Conservation (phyloP, 2,888 invertebrate genomes). For the Ichneumoninae sp. region DNA sequence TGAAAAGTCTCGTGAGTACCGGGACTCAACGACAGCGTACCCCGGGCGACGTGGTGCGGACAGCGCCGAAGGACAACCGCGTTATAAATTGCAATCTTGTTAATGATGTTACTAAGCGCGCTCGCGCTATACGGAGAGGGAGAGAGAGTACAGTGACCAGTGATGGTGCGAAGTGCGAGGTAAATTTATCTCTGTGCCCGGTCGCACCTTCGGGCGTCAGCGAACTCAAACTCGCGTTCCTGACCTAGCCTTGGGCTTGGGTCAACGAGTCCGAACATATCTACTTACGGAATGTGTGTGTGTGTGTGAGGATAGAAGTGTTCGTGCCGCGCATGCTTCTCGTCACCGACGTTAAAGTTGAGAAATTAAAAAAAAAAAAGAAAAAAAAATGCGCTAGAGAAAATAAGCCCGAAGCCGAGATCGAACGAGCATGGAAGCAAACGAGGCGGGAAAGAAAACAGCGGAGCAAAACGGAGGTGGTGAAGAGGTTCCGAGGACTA, state of each 20-base stretch:
- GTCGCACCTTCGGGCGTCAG: constrained; percentile 54
- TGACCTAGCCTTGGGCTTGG: constrained; percentile 58
- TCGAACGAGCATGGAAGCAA: constrained; percentile 43
- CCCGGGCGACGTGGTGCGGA: constrained; percentile 64
- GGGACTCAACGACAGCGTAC: constrained; percentile 47
- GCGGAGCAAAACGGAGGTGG: constrained; percentile 25
- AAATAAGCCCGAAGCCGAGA: constrained; percentile 11
- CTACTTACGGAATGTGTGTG: constrained; percentile 42
- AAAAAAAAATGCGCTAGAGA: constrained; percentile 10
- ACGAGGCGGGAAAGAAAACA: constrained; percentile 45
- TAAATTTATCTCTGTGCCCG: constrained; percentile 54
- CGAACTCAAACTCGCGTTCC: constrained; percentile 56
- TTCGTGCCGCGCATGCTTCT: neutral
- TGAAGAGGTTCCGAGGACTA: constrained; percentile 26
- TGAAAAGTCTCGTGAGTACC: constrained; percentile 44
- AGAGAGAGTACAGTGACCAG: constrained; percentile 27
- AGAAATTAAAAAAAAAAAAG: neutral
- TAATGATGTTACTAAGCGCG: constrained; percentile 75
- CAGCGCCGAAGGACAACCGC: constrained; percentile 76
- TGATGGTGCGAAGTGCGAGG: constrained; percentile 41
- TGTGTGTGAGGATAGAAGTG: constrained; percentile 11
- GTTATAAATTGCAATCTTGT: constrained; percentile 83
- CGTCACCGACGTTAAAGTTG: constrained; percentile 21
- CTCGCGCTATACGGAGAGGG: constrained; percentile 43
- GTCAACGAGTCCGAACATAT: constrained; percentile 63